Evolutionary conservation across 2,797 vertebrate species (phyloP).

Genomic region (Paramormyrops hopkinsi): DNA sequence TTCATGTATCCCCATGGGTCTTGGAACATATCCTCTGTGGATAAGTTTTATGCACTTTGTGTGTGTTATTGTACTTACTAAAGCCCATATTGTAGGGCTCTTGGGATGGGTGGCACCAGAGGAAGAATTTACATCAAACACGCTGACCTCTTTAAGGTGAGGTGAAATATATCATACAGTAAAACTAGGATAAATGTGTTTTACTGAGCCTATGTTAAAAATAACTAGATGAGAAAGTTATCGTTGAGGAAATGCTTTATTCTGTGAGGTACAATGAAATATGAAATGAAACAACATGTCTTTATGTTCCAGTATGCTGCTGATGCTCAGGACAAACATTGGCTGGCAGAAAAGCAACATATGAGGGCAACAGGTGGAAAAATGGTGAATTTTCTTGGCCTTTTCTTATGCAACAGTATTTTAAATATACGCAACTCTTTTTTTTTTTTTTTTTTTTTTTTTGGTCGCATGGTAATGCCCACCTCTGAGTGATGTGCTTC

Average conservation of each 20-base stretch:
- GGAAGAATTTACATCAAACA: constrained; percentile 97
- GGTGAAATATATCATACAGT: background rate
- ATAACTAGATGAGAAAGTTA: background rate
- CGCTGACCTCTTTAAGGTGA: constrained; percentile 90
- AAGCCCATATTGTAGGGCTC: constrained; percentile 69
- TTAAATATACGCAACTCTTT: background rate
- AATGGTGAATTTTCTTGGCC: constrained; percentile 70
- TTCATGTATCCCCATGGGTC: background rate
- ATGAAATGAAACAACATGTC: background rate
- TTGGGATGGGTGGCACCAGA: constrained; percentile 96
- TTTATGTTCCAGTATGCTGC: constrained; percentile 77
- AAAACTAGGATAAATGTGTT: background rate
- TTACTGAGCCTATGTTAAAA: background rate
- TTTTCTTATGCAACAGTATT: background rate
- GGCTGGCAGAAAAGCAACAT: constrained; percentile 92
- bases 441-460: constrained; percentile 15
- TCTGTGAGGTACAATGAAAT: background rate
- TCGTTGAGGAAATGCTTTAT: background rate
- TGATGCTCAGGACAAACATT: constrained; percentile 94
- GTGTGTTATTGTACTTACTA: constrained; percentile 1
- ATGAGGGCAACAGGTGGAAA: constrained; percentile 96
- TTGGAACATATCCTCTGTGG: background rate
- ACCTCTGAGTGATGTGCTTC: background rate
- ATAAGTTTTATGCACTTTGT: background rate
- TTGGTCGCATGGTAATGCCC: background rate